These are phyloP conservation scores for Centropus bengalensis DNA, from an alignment of 2,113 vertebrate species.

Conservation along the genomic window DNA sequence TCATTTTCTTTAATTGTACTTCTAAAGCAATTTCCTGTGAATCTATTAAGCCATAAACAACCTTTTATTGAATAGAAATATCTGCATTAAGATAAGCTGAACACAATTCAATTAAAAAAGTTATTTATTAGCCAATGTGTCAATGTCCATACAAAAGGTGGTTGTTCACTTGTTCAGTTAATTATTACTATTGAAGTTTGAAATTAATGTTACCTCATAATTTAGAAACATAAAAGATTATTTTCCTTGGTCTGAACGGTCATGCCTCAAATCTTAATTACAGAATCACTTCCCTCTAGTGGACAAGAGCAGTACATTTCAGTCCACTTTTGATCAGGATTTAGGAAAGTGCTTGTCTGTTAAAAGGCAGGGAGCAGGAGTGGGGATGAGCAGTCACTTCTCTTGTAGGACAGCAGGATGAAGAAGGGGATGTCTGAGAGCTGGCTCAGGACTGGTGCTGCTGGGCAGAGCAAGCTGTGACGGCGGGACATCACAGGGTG, in stretches of 20 bases:
- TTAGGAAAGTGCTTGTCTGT: neutral
- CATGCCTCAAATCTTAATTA: neutral
- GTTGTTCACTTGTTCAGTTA: neutral
- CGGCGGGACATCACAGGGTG: accelerated
- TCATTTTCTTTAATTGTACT: conserved; percentile 60
- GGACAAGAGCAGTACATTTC: neutral
- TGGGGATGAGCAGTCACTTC: neutral
- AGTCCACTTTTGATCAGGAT: neutral
- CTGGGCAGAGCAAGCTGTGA: neutral
- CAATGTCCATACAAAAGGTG: neutral
- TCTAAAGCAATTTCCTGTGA: conserved; percentile 61
- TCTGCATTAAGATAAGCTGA: conserved; percentile 43
- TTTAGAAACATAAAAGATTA: neutral
- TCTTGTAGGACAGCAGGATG: neutral
- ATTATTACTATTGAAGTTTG: neutral
- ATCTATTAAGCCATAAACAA: conserved; percentile 24
- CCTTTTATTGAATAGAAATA: conserved; percentile 65
- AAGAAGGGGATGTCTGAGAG: neutral
- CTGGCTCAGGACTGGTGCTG: neutral
- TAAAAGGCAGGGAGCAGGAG: neutral
- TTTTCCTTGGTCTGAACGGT: neutral
- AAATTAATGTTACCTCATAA: accelerated
- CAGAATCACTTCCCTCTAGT: conserved; percentile 44
- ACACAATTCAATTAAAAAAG: conserved; percentile 42
- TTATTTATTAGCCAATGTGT: neutral